Conservation (phyloP, 2,888 invertebrate species). For the Barypeithes pellucidus region DNA sequence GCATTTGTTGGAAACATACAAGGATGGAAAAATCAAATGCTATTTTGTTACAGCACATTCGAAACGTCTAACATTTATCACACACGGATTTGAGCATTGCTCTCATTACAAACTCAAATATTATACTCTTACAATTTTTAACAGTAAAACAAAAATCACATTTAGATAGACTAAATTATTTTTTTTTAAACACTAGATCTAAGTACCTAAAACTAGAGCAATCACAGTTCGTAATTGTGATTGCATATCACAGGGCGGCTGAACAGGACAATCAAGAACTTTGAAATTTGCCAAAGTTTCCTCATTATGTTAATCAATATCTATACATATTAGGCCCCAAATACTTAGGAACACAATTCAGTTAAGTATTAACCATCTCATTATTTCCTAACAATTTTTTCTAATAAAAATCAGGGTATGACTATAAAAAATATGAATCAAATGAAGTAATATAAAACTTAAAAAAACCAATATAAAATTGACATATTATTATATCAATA, state of each 20-base stretch:
- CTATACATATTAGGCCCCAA: constrained; percentile 42
- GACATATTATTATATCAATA: neutral
- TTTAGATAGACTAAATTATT: constrained; percentile 65
- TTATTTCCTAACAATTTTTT: neutral
- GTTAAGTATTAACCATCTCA: neutral
- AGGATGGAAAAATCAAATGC: constrained; percentile 51
- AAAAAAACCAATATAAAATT: no score
- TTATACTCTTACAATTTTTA: constrained; percentile 68
- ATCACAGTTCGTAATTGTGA: constrained; percentile 58
- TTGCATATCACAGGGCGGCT: constrained; percentile 70
- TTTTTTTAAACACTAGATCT: constrained; percentile 63
- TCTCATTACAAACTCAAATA: constrained; percentile 66
- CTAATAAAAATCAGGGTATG: neutral
- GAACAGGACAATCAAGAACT: constrained; percentile 69
- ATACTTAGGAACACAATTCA: constrained; percentile 14
- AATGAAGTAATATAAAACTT: neutral
- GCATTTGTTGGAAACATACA: constrained; percentile 45
- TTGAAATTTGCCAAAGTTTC: constrained; percentile 44
- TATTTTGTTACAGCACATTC: constrained; percentile 54
- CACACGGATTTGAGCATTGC: constrained; percentile 64
- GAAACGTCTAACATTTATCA: constrained; percentile 61
- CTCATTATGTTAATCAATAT: constrained; percentile 6
- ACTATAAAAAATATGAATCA: constrained; percentile 3
- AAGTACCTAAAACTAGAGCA: constrained; percentile 60
- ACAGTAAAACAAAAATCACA: constrained; percentile 69